Conservation (phyloP, 2,113 vertebrate genomes). For the Helogale parvula region DNA sequence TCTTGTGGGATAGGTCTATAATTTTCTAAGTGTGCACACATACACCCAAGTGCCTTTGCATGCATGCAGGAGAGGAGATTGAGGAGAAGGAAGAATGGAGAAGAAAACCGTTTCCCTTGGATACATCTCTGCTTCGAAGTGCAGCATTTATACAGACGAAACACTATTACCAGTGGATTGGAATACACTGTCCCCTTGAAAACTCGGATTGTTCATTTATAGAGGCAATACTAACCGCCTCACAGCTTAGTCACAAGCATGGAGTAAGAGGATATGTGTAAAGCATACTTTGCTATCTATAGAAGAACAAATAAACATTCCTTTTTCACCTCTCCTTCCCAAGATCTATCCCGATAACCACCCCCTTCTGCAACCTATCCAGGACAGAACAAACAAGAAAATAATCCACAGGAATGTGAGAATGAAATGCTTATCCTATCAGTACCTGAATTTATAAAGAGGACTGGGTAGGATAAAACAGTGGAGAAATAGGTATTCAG, state of each 20-base stretch:
- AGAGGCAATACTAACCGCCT: neutral
- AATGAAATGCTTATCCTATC: neutral
- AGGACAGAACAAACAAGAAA: neutral
- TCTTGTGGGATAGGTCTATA: neutral
- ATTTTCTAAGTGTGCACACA: neutral
- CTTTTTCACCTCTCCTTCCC: neutral
- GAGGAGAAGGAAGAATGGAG: neutral
- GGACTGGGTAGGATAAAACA: neutral
- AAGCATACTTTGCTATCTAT: neutral
- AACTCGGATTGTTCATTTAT: neutral
- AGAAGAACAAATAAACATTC: neutral
- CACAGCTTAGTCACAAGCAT: neutral
- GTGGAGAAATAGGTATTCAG: constrained; percentile 40
- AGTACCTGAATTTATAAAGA: neutral
- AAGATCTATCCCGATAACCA: neutral
- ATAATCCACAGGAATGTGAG: neutral
- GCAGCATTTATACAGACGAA: neutral
- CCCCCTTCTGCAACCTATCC: neutral
- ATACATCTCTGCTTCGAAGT: neutral
- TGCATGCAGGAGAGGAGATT: neutral
- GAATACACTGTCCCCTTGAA: neutral
- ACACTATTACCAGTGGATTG: neutral
- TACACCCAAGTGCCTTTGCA: neutral
- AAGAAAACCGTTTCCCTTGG: neutral
- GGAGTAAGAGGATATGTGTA: neutral